phyloP scores from a whole-genome alignment of 2,888 invertebrate genomes.

The Globia sparganii region DNA sequence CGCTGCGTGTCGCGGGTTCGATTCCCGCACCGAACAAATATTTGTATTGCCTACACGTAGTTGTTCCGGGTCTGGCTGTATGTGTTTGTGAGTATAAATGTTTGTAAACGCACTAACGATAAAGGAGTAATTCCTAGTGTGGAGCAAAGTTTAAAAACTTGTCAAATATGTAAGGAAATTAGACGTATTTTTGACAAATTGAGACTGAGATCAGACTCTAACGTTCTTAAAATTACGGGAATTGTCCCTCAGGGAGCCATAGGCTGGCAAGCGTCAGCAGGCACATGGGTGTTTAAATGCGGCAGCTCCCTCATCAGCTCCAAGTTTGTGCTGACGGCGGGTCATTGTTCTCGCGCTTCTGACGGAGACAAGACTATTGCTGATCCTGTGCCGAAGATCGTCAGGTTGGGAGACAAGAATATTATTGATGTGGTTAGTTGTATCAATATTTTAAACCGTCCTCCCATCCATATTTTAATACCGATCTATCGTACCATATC shows the following conservation, averaged over 20 bases:
- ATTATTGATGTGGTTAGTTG: constrained; percentile 64
- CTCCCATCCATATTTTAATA: neutral
- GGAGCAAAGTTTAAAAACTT: too few species aligned
- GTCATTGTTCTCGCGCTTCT: constrained; percentile 90
- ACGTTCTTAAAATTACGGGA: neutral
- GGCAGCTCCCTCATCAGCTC: constrained; percentile 92
- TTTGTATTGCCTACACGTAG: too few species aligned
- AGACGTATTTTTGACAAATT: too few species aligned
- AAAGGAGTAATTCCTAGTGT: too few species aligned
- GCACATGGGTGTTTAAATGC: constrained; percentile 86
- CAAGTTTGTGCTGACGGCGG: constrained; percentile 92
- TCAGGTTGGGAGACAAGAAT: constrained; percentile 79
- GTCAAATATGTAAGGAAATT: too few species aligned
- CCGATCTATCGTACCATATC: neutral
- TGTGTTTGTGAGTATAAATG: too few species aligned
- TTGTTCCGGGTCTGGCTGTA: too few species aligned
- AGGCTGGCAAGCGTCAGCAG: constrained; percentile 76
- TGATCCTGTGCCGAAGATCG: constrained; percentile 74
- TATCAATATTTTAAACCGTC: neutral
- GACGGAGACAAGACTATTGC: constrained; percentile 68
- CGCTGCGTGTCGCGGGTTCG: too few species aligned
- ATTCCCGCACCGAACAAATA: too few species aligned
- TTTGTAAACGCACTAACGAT: too few species aligned
- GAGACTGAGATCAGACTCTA: too few species aligned
- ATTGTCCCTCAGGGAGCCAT: constrained; percentile 75